Evolutionary conservation across 2,797 vertebrate species (phyloP).

Genomic region (Hydrocynus forskahlii): DNA sequence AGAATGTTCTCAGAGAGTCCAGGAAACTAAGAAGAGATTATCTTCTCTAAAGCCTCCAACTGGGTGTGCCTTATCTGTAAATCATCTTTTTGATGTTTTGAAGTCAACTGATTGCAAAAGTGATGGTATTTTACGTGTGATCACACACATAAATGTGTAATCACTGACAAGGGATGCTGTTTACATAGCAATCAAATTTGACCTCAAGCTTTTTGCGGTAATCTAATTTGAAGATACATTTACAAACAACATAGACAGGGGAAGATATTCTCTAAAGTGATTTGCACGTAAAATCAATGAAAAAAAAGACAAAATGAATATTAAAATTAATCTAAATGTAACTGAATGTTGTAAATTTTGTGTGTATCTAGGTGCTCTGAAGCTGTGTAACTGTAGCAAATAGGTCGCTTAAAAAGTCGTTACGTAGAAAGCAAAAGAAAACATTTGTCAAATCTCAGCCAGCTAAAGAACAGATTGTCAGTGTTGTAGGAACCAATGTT

Average conservation of each 20-base stretch:
- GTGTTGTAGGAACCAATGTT: constrained; percentile 46
- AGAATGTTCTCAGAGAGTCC: neutral
- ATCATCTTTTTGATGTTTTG: neutral
- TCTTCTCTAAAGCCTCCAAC: neutral
- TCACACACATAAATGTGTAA: too few relatives aligned
- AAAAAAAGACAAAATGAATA: too few relatives aligned
- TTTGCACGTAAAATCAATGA: neutral
- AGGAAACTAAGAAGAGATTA: neutral
- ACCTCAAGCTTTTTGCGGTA: too few relatives aligned
- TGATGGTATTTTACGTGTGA: neutral
- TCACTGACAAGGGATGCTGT: neutral
- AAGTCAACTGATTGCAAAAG: neutral
- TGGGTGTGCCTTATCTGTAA: neutral
- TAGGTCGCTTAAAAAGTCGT: constrained; percentile 47
- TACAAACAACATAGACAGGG: too few relatives aligned
- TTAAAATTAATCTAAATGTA: too few relatives aligned
- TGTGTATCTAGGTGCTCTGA: neutral
- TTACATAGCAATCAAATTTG: neutral
- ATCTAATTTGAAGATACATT: neutral
- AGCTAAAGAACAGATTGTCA: constrained; percentile 38
- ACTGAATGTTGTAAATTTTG: too few relatives aligned
- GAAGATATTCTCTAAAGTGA: neutral
- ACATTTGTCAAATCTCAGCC: constrained; percentile 56
- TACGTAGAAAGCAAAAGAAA: constrained; percentile 42
- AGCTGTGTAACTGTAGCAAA: constrained; percentile 15